Evolutionary conservation across 2,113 vertebrate genomes (phyloP).

Genomic region (Neofelis nebulosa): DNA sequence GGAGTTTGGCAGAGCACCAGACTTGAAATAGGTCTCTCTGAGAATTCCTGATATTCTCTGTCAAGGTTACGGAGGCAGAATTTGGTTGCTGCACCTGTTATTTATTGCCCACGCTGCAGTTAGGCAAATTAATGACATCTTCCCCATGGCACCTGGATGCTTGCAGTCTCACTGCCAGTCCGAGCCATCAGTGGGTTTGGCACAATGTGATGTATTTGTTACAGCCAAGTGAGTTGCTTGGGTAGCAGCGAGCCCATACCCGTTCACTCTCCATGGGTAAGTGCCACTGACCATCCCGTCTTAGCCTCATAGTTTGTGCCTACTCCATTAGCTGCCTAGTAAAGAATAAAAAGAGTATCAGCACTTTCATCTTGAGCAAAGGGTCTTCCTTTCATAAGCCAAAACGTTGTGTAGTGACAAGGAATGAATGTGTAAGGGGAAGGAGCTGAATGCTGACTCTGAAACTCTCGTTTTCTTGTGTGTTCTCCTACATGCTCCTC

Average conservation of each 20-base stretch:
- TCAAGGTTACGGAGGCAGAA: background rate
- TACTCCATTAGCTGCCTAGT: constrained; percentile 33
- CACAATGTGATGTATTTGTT: background rate
- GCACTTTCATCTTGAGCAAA: background rate
- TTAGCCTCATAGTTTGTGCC: background rate
- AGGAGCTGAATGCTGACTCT: background rate
- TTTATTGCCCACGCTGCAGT: constrained; percentile 55
- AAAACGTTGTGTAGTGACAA: constrained; percentile 8
- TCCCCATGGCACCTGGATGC: background rate
- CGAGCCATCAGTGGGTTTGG: constrained; percentile 19
- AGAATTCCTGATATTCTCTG: background rate
- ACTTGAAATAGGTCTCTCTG: background rate
- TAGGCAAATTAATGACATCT: constrained; percentile 65
- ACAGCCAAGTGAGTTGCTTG: background rate
- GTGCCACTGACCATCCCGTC: background rate
- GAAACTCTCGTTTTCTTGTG: background rate
- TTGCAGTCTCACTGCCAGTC: background rate
- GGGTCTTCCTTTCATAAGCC: constrained; percentile 51
- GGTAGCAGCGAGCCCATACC: constrained; percentile 23
- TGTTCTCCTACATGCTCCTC: background rate
- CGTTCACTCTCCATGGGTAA: rapidly evolving
- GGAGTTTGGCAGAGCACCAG: background rate
- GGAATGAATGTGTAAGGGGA: rapidly evolving
- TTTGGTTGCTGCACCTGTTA: constrained; percentile 18
- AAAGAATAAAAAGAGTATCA: constrained; percentile 39